Evolutionary conservation across 2,113 vertebrate species (phyloP).

Genomic region (Notothenia coriiceps): DNA sequence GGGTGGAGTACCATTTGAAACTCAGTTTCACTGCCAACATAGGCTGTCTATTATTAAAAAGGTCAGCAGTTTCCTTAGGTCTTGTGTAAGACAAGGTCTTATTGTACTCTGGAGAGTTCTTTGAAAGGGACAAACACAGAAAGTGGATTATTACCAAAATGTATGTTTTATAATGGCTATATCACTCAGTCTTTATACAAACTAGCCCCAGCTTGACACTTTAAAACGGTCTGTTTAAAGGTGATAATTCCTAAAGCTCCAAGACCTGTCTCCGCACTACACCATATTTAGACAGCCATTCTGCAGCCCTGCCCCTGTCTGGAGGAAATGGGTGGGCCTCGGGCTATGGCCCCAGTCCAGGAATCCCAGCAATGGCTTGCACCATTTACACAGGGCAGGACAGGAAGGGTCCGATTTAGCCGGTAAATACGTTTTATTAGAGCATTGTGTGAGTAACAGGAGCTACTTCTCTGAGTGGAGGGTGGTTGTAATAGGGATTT

Average conservation of each 20-base stretch:
- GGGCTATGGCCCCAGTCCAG: conserved; percentile 55
- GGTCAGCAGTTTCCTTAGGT: conserved; percentile 19
- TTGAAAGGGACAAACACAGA: background rate
- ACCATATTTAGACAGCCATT: conserved; percentile 67
- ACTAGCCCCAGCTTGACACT: conserved; percentile 33
- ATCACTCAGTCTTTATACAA: background rate
- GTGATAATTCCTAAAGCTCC: conserved; percentile 42
- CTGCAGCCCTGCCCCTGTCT: conserved; percentile 41
- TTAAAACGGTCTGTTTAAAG: conserved; percentile 25
- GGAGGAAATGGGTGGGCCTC: conserved; percentile 74
- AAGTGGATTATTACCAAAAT: background rate
- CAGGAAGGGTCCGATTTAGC: conserved; percentile 41
- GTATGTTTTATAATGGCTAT: background rate
- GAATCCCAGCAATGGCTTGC: conserved; percentile 68
- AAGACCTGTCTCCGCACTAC: conserved; percentile 25
- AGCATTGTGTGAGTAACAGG: conserved; percentile 1
- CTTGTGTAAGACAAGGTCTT: background rate
- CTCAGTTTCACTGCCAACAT: background rate
- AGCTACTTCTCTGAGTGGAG: background rate
- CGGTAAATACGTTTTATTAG: conserved; percentile 9
- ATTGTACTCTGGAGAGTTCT: conserved; percentile 10
- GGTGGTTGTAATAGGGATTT: background rate
- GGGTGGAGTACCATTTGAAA: conserved; percentile 30
- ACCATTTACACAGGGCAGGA: conserved; percentile 49
- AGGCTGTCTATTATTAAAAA: conserved; percentile 4